phyloP scores from a whole-genome alignment of 1,140 invertebrate genomes.

The Brachionus paranguensis region DNA sequence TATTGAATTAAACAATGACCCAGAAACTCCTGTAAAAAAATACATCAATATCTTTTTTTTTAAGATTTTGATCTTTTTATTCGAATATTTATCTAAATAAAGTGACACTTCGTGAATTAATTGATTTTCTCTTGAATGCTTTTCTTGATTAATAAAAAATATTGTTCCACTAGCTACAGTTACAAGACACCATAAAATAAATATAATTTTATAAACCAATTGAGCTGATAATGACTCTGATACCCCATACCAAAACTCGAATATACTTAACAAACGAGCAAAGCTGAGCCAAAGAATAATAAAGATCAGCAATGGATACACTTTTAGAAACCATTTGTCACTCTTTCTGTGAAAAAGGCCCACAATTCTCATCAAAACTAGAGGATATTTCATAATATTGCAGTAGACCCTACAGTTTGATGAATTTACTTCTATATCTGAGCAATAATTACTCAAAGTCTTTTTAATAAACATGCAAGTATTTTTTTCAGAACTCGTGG shows the following conservation, averaged over 20 bases:
- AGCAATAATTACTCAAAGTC: neutral
- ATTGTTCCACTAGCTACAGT: neutral
- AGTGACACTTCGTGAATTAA: neutral
- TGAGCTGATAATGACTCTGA: neutral
- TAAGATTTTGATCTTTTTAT: neutral
- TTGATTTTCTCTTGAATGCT: neutral
- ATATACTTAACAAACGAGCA: neutral
- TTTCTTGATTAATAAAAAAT: slow-evolving; percentile 17
- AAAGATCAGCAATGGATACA: neutral
- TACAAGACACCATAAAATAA: neutral
- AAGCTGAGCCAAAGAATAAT: slow-evolving; percentile 28
- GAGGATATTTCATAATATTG: neutral
- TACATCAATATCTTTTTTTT: neutral
- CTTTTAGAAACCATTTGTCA: neutral
- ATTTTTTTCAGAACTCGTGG: neutral
- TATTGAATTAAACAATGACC: neutral
- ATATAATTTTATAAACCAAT: neutral
- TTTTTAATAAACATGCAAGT: neutral
- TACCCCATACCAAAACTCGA: neutral
- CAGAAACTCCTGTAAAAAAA: neutral
- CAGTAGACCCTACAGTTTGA: neutral
- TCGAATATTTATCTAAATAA: neutral
- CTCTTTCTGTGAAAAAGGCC: neutral
- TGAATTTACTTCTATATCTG: neutral
- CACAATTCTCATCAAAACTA: neutral